Percentiles rank a stretch among this genome's conserved stretches.
Evolutionary conservation across 2,888 invertebrate species (phyloP).

Genomic region (Galerucella nymphaeae): DNA sequence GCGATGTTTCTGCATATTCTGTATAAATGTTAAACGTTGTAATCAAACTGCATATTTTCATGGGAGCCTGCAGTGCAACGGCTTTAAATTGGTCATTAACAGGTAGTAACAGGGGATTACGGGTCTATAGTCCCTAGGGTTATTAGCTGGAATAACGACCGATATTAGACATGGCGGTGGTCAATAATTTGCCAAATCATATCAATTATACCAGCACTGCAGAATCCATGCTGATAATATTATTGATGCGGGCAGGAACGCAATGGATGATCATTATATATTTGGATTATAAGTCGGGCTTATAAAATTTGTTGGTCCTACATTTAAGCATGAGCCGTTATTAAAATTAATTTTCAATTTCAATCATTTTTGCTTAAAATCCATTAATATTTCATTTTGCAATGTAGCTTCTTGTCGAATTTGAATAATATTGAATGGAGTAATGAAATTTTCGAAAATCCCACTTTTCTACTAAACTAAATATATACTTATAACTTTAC

Average conservation of each 20-base stretch:
- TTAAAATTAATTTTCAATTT: too few species aligned
- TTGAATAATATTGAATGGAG: too few species aligned
- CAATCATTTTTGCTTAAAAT: too few species aligned
- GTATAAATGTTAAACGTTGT: neutral
- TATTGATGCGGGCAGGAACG: slow-evolving; percentile 1
- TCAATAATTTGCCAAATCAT: slow-evolving; percentile 37
- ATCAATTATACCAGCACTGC: slow-evolving; percentile 28
- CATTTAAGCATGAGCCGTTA: too few species aligned
- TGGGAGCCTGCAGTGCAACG: slow-evolving; percentile 33
- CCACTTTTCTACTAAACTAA: too few species aligned
- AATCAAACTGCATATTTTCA: neutral
- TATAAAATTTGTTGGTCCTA: neutral
- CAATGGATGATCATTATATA: neutral
- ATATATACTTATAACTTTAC: too few species aligned
- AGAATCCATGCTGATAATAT: slow-evolving; percentile 22
- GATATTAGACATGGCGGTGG: slow-evolving; percentile 41
- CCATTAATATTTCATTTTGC: too few species aligned
- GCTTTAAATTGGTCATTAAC: slow-evolving; percentile 45
- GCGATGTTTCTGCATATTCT: too few species aligned
- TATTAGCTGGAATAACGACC: slow-evolving; percentile 43
- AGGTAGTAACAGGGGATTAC: slow-evolving; percentile 39
- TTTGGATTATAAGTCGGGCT: neutral
- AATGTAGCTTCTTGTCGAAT: too few species aligned
- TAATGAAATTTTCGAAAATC: too few species aligned
- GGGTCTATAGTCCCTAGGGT: slow-evolving; percentile 37